Percentiles rank a stretch among this genome's conserved stretches.
phyloP scores from a whole-genome alignment of 2,888 invertebrate genomes.

The Abscondita cerata region DNA sequence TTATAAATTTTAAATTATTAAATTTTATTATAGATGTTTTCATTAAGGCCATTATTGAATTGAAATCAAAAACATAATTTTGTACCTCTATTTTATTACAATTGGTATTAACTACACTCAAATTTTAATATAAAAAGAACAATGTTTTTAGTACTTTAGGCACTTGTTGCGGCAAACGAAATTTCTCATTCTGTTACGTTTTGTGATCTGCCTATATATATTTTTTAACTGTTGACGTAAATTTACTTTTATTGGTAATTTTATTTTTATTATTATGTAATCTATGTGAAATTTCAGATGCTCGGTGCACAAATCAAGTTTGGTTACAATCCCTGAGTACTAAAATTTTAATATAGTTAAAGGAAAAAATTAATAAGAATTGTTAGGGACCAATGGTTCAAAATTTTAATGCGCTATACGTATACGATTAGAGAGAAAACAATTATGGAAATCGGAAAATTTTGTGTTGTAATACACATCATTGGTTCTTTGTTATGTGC shows the following conservation, averaged over 20 bases:
- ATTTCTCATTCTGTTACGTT: constrained; percentile 23
- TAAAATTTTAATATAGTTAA: constrained; percentile 12
- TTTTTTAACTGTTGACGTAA: constrained; percentile 14
- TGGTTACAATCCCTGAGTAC: constrained; percentile 34
- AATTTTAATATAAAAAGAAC: constrained; percentile 13
- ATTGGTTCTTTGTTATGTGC: constrained; percentile 26
- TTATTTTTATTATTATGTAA: constrained; percentile 13
- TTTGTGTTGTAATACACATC: constrained; percentile 2
- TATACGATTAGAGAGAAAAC: constrained; percentile 26
- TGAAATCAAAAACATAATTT: constrained; percentile 45
- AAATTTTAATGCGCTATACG: constrained; percentile 18
- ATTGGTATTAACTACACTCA: constrained; percentile 32
- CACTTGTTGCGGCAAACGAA: constrained; percentile 28
- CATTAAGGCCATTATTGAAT: constrained; percentile 47
- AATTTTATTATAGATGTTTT: constrained; percentile 49
- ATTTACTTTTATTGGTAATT: constrained; percentile 9
- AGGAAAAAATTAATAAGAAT: constrained; percentile 22
- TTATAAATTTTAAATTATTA: constrained; percentile 59
- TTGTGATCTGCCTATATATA: constrained; percentile 20
- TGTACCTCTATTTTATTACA: constrained; percentile 47
- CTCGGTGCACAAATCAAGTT: constrained; percentile 26
- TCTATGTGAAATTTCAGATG: constrained; percentile 31
- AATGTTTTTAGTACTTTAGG: constrained; percentile 28
- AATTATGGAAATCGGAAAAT: constrained; percentile 10
- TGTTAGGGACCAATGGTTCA: constrained; percentile 36